phyloP scores from a whole-genome alignment of 2,113 vertebrate species.

The Petroica traversi region DNA sequence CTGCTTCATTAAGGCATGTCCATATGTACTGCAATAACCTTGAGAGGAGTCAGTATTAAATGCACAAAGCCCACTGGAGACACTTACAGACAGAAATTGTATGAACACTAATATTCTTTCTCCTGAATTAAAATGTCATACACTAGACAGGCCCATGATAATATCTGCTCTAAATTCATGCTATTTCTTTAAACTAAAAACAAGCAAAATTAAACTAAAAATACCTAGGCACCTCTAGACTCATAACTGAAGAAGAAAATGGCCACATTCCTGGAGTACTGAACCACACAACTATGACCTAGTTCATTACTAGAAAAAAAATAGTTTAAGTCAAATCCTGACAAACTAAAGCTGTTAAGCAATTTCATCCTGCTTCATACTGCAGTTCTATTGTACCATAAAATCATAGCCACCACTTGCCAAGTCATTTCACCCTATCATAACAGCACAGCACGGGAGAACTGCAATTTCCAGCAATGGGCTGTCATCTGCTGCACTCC shows the following conservation, averaged over 20 bases:
- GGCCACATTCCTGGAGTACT: neutral
- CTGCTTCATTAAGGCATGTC: neutral
- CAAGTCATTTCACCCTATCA: slow-evolving; percentile 42
- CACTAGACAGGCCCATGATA: neutral
- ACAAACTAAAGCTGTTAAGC: slow-evolving; percentile 35
- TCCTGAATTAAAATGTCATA: neutral
- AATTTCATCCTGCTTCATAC: neutral
- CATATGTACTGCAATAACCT: neutral
- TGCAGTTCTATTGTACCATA: slow-evolving; percentile 21
- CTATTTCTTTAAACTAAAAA: neutral
- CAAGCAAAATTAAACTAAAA: neutral
- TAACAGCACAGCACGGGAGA: neutral
- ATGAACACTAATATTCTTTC: neutral
- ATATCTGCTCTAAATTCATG: neutral
- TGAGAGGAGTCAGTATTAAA: neutral
- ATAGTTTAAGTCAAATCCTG: slow-evolving; percentile 9
- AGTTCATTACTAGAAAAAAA: slow-evolving; percentile 28
- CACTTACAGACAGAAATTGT: neutral
- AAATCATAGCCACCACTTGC: slow-evolving; percentile 30
- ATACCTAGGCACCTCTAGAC: neutral
- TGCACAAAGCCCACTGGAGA: neutral
- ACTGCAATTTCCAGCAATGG: slow-evolving; percentile 12
- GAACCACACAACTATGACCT: neutral
- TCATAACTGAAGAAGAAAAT: neutral
- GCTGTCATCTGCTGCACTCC: slow-evolving; percentile 28